Evolutionary conservation across 2,113 vertebrate species (phyloP), one percentile per base, ranked within the genome.

Genomic region (Connochaetes taurinus): DNA sequence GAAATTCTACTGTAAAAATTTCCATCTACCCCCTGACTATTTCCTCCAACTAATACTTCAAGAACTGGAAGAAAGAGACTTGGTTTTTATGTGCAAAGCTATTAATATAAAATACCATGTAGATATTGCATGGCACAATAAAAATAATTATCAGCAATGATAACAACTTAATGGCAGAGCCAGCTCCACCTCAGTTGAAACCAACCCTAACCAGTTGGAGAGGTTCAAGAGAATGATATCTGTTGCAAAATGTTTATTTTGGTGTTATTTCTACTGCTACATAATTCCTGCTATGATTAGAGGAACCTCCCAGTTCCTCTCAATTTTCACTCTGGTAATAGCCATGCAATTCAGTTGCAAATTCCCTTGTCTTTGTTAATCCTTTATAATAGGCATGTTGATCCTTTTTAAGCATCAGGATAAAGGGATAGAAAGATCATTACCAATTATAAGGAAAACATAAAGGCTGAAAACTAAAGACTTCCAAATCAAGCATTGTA

Each of bases 101-200:
- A 84, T 43, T 76, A 43, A 43, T 43, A 43, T 93, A 89, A 97
- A 97, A 94, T 93, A 57, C 60, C 47, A 87, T 80, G 86, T 57
- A 89, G 36, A 80, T 97, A 92, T 74, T 97, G 55, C 62, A 96
- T 94, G 89, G 45, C 87, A 97, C 89, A 98, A 97, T 95, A 96
- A 97, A 97, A 97, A 94, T 90, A 98, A 96, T 97, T 93, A 94
- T 96, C 87, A 95, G 95, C 86, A 97, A 95, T 90, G 95, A 93
- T 60, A 97, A 95, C 47, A 94, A 60, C 10, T n/a, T 95, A 94
- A 93, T 96, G 62, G 43, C 74, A 95, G 16, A 88, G 40, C 23
- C 83, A 92, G 57, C 96, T 93, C 96, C 98, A 96, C 97, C 97
- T 97, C 94, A 97, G 93, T 84, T 64, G 92, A 98, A 98, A 98